These are phyloP conservation scores for Cyanistes caeruleus DNA, from an alignment of 2,113 vertebrate species.

Conservation along the genomic window DNA sequence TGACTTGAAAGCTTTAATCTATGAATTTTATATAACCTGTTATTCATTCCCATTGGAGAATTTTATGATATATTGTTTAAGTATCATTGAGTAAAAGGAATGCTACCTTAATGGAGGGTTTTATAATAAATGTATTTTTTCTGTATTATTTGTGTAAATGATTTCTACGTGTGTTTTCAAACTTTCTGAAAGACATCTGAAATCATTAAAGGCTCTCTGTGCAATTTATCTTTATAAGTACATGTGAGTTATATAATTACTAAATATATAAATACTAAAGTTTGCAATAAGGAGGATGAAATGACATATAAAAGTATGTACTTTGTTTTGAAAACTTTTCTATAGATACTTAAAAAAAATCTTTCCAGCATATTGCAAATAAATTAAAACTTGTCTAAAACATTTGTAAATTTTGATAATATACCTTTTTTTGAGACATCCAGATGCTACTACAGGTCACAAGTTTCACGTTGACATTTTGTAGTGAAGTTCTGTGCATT, in stretches of 20 bases:
- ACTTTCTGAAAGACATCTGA: not conserved
- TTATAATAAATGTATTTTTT: not conserved
- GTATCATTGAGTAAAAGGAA: not conserved
- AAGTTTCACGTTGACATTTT: not conserved
- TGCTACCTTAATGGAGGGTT: not conserved
- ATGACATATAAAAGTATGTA: not conserved
- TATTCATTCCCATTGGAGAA: not conserved
- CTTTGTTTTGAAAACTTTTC: not conserved
- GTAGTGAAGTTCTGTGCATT: slow-evolving; percentile 15
- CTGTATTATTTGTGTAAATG: not conserved
- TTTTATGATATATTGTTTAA: not conserved
- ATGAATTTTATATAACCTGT: not conserved
- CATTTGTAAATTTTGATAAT: not conserved
- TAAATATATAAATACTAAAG: not conserved
- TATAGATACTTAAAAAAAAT: not conserved
- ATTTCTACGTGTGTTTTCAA: not conserved
- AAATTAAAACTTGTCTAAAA: not conserved
- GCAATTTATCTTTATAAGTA: not conserved
- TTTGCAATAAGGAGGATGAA: not conserved
- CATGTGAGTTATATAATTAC: not conserved
- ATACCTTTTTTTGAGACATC: not conserved
- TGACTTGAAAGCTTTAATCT: slow-evolving; percentile 38
- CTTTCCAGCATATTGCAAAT: not conserved
- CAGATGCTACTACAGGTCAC: not conserved
- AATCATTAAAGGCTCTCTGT: not conserved